Conservation (phyloP, 2,888 invertebrate species). For the Aporophyla nigra region DNA sequence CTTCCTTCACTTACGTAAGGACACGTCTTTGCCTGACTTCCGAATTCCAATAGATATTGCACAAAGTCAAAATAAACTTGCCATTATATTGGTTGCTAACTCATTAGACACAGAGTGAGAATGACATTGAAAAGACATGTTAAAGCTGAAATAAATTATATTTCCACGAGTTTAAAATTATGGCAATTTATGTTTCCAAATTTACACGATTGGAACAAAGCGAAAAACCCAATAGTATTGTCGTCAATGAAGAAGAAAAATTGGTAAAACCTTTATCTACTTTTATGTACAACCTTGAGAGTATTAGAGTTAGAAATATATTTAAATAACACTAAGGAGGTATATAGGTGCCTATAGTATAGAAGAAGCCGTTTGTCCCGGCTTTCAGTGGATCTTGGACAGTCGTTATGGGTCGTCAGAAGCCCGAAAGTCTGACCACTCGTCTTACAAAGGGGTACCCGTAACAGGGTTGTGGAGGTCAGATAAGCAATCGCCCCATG, state of each 20-base stretch:
- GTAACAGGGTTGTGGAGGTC: no score
- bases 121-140: not conserved
- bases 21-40: constrained; percentile 4
- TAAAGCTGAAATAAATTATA: not conserved
- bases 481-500: no score
- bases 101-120: constrained; percentile 17
- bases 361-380: no score
- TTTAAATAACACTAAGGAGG: no score
- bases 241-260: not conserved
- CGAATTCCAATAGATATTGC: constrained; percentile 21
- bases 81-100: not conserved
- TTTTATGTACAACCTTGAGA: not conserved
- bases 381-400: no score
- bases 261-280: not conserved
- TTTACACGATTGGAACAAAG: not conserved
- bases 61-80: constrained; percentile 4
- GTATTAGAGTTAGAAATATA: not conserved
- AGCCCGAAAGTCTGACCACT: no score
- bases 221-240: not conserved
- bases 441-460: no score
- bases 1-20: constrained; percentile 7
- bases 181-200: not conserved
- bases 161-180: constrained; percentile 19
- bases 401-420: no score
- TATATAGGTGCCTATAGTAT: no score